Evolutionary conservation across 2,888 invertebrate species (phyloP).

Genomic region (Coenonympha glycerion): DNA sequence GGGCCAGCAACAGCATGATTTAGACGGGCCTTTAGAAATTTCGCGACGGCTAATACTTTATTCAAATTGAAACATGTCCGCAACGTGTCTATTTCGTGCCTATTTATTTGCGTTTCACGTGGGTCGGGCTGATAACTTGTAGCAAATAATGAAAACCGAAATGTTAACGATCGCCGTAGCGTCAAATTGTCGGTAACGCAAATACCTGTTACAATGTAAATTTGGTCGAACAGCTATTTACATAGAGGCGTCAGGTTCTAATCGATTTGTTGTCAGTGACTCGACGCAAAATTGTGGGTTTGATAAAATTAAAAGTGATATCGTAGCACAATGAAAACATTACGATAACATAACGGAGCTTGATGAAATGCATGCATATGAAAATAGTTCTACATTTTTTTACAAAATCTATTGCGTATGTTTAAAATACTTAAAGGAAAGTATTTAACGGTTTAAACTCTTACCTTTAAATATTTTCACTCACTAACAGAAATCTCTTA

Average conservation of each 20-base stretch:
- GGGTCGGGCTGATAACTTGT: slow-evolving; percentile 21
- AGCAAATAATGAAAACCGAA: slow-evolving; percentile 24
- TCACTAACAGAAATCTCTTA: too few species aligned
- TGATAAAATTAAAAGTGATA: too few species aligned
- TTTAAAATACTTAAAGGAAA: too few species aligned
- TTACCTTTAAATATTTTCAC: too few species aligned
- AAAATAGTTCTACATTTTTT: too few species aligned
- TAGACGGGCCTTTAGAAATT: too few species aligned
- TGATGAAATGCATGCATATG: slow-evolving; percentile 13
- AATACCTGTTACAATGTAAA: slow-evolving; percentile 19
- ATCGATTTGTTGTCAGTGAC: slow-evolving; percentile 29
- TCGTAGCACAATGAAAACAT: too few species aligned
- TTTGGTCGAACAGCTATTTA: slow-evolving; percentile 20
- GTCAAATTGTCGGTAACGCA: slow-evolving; percentile 18
- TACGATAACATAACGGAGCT: slow-evolving; percentile 23
- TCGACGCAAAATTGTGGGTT: slow-evolving; percentile 23
- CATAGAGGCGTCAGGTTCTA: slow-evolving; percentile 23
- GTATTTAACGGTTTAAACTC: too few species aligned
- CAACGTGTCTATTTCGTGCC: slow-evolving; percentile 25
- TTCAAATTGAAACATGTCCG: slow-evolving; percentile 8
- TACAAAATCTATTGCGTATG: too few species aligned
- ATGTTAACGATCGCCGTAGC: slow-evolving; percentile 20
- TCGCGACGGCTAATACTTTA: slow-evolving; percentile 3
- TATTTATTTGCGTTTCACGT: slow-evolving; percentile 22
- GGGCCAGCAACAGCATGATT: too few species aligned